A percentile compares a stretch with the other conserved stretches of the same genome.
Evolutionary conservation across 1,140 invertebrate genomes (phyloP).

Genomic region (Saccostrea glomerata): DNA sequence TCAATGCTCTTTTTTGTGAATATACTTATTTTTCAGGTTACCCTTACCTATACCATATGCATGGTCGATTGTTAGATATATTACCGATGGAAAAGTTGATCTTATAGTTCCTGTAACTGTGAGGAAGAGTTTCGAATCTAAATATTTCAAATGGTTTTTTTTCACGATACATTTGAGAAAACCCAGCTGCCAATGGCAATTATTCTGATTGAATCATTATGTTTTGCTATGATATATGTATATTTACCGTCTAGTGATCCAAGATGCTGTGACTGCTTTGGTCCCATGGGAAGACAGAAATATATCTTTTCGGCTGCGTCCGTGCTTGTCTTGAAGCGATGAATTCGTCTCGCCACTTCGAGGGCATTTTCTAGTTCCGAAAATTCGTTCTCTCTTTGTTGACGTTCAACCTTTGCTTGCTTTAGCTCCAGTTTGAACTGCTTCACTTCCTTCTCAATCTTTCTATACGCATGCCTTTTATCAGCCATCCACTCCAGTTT

Average conservation of each 20-base stretch:
- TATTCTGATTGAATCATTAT: too few relatives aligned
- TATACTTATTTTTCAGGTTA: too few relatives aligned
- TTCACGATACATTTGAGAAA: too few relatives aligned
- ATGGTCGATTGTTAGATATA: too few relatives aligned
- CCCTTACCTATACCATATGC: too few relatives aligned
- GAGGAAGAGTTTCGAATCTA: too few relatives aligned
- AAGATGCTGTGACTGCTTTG: slow-evolving; percentile 47
- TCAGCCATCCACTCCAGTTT: slow-evolving; percentile 65
- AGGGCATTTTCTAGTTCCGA: slow-evolving; percentile 55
- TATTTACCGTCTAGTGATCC: slow-evolving; percentile 32
- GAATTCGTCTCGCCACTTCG: slow-evolving; percentile 63
- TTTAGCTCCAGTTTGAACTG: slow-evolving; percentile 55
- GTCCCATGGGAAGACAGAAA: slow-evolving; percentile 65
- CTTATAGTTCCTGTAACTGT: too few relatives aligned
- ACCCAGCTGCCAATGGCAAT: too few relatives aligned
- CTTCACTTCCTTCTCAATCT: slow-evolving; percentile 55
- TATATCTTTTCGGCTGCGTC: slow-evolving; percentile 69
- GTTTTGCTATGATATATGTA: too few relatives aligned
- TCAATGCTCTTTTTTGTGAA: too few relatives aligned
- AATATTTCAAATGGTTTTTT: too few relatives aligned
- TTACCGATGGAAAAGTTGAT: too few relatives aligned
- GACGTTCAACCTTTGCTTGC: slow-evolving; percentile 47
- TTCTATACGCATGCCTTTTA: slow-evolving; percentile 53
- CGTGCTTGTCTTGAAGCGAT: slow-evolving; percentile 65
- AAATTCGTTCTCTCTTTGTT: slow-evolving; percentile 56